phyloP scores from a whole-genome alignment of 2,113 vertebrate genomes.

The Onychorhynchus coronatus region DNA sequence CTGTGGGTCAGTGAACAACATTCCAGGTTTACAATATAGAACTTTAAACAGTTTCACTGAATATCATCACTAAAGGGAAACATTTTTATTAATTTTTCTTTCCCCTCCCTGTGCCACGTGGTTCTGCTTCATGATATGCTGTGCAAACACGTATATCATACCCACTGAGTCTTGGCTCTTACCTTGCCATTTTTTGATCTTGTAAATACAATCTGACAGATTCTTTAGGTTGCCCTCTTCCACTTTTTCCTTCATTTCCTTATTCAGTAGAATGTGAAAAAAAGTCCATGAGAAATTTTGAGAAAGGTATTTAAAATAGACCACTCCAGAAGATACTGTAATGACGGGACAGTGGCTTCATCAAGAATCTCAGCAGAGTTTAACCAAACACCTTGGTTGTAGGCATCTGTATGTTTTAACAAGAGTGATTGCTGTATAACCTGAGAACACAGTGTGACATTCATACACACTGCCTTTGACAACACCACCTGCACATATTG shows the following conservation, averaged over 20 bases:
- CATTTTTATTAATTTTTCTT: neutral
- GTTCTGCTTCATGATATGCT: neutral
- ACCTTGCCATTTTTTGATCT: neutral
- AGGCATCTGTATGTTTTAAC: neutral
- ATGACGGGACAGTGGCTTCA: neutral
- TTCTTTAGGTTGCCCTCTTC: neutral
- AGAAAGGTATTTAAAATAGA: neutral
- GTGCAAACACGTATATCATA: neutral
- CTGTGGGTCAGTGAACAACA: neutral
- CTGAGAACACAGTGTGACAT: neutral
- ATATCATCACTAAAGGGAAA: neutral
- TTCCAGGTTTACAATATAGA: neutral
- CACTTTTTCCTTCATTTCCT: neutral
- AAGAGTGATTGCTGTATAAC: neutral
- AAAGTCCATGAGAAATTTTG: neutral
- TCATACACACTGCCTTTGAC: neutral
- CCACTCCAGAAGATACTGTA: neutral
- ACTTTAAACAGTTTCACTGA: neutral
- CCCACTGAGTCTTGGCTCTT: neutral
- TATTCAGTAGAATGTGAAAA: neutral
- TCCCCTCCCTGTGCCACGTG: fast-evolving
- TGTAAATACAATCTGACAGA: neutral
- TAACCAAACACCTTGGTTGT: neutral
- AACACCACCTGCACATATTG: fast-evolving
- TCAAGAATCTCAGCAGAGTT: neutral